Evolutionary conservation across 1,140 invertebrate species (phyloP).

Genomic region (Drosophila neocordata): DNA sequence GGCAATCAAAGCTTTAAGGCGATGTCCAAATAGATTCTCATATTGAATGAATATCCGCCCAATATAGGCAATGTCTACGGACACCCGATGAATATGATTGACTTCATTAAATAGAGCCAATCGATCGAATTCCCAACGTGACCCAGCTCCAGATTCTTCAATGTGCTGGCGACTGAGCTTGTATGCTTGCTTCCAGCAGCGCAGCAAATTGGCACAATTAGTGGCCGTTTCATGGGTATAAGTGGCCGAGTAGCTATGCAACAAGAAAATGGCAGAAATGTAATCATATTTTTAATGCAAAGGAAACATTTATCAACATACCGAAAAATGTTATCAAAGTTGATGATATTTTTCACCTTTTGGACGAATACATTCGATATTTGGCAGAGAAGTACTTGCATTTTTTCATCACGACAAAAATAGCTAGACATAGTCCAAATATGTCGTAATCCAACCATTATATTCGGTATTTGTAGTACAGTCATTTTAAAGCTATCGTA

Average conservation of each 20-base stretch:
- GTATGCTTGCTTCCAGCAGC: constrained; percentile 90
- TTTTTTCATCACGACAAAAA: constrained; percentile 89
- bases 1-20: constrained; percentile 92
- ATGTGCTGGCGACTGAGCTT: constrained; percentile 90
- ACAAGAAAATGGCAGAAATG: no score
- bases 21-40: constrained; percentile 93
- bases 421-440: constrained; percentile 92
- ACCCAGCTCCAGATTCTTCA: constrained; percentile 91
- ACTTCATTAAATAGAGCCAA: constrained; percentile 90
- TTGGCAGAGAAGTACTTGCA: constrained; percentile 90
- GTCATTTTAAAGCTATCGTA: constrained; percentile 88
- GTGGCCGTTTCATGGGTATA: constrained; percentile 84
- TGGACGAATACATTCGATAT: constrained; percentile 92
- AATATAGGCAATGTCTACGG: constrained; percentile 89
- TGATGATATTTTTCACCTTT: constrained; percentile 89
- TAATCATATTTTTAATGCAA: no score
- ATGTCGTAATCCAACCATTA: constrained; percentile 92
- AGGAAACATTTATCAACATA: constrained; percentile 72
- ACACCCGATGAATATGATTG: constrained; percentile 92
- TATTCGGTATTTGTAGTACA: constrained; percentile 87
- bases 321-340: constrained; percentile 89
- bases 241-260: constrained; percentile 84
- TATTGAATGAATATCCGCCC: constrained; percentile 92
- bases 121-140: constrained; percentile 95
- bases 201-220: constrained; percentile 87